Evolutionary conservation across 2,888 invertebrate genomes (phyloP), one percentile per base, ranked within the genome.

Genomic region (Eupithecia exiguata): DNA sequence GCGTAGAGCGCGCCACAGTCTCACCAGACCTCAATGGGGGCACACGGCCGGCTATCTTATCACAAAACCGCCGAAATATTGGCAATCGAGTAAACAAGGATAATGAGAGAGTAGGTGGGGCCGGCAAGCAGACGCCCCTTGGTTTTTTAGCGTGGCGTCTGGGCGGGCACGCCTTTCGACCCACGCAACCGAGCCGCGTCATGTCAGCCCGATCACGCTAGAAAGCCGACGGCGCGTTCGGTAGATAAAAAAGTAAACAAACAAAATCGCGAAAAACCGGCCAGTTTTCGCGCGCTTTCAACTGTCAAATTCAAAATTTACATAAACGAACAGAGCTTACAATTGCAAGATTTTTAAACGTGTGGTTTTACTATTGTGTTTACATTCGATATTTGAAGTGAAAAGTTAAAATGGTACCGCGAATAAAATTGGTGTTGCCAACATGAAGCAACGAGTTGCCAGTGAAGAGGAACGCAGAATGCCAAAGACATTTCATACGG

Each of bases 31-130:
- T 89, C 93, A 88, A 85, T 88, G 90, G 85, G 94, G 86, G 87
- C 91, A 91, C 91, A 92, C 93, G 90, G 87, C 83, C 83, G 85
- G 80, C 80, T 81, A 86, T 87, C 84, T 87, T 89, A 88, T 88
- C 84, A 84, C 85, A 87, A 86, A 87, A 87, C 89, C 89, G 91
- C 88, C 91, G 89, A 92, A 92, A 91, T 92, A 91, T 91, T 86
- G 87, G 86, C 88, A 88, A 91, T 92, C 91, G 91, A 90, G 92
- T 91, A 92, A 91, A 92, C 88, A 89, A 92, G 92, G 91, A 92
- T 93, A 92, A 93, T 92, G 88, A 92, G 87, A 86, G 84, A 92
- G 94, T 92, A 93, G 94, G 93, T 92, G 94, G 92, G 90, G 93
- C 89, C 88, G 85, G 82, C 77, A 77, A 79, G 88, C 89, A 87